Conservation (phyloP, 64 coral and sea anemone species). For the Cladopsammia gracilis region DNA sequence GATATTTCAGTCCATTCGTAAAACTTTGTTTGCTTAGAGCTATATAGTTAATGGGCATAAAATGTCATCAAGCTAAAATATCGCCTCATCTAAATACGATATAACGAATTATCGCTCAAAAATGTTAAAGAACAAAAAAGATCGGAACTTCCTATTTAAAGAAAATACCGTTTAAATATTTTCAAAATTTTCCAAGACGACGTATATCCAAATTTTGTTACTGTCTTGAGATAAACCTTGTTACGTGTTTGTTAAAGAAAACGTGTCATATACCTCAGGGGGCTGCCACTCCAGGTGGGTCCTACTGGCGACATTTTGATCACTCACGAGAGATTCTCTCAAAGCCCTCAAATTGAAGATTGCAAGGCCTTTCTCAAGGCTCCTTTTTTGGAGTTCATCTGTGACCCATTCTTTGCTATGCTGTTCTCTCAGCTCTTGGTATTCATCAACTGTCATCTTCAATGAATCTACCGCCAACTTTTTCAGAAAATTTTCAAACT, state of each 20-base stretch:
- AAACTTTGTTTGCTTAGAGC: no score
- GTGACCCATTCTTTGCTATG: not conserved
- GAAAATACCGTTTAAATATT: no score
- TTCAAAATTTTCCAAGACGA: no score
- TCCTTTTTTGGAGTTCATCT: constrained; percentile 6
- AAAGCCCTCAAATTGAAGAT: constrained; percentile 9
- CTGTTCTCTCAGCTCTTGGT: not conserved
- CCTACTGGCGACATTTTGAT: not conserved
- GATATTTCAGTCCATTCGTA: no score
- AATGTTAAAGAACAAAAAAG: no score
- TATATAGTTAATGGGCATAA: no score
- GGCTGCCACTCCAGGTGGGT: constrained; percentile 47
- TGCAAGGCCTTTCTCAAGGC: not conserved
- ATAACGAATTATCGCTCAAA: no score
- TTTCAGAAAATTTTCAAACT: constrained; percentile 30
- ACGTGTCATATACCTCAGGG: not conserved
- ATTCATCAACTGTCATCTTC: constrained; percentile 17
- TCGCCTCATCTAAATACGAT: no score
- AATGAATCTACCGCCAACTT: constrained; percentile 35
- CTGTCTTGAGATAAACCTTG: no score
- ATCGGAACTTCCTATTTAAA: no score
- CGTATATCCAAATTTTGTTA: no score
- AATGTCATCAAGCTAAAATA: no score
- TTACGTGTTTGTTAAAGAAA: not conserved
- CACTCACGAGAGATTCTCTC: constrained; percentile 1